A percentile compares a stretch with the other conserved stretches of the same genome.
phyloP scores from a whole-genome alignment of 35 echinoderm and acorn worm genomes.

The Heliocidaris erythrogramma region DNA sequence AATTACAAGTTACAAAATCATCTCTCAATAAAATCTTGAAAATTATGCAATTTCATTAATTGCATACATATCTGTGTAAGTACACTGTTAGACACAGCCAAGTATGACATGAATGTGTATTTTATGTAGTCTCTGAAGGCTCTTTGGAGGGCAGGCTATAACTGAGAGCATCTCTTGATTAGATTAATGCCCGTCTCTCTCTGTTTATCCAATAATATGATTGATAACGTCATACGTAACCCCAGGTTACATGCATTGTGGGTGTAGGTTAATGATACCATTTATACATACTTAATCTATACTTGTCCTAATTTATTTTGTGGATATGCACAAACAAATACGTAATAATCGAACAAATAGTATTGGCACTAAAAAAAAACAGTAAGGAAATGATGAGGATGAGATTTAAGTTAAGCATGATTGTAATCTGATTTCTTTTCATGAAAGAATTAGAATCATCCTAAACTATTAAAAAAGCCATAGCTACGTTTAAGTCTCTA shows the following conservation, averaged over 20 bases:
- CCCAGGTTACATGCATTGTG: background rate
- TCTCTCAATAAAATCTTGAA: too few relatives aligned
- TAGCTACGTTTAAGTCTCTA: too few relatives aligned
- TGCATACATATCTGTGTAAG: too few relatives aligned
- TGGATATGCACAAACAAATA: too few relatives aligned
- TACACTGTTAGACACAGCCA: too few relatives aligned
- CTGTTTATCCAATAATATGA: background rate
- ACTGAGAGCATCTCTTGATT: background rate
- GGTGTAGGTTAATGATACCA: too few relatives aligned
- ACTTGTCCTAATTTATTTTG: too few relatives aligned
- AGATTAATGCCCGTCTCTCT: background rate
- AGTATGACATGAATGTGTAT: too few relatives aligned
- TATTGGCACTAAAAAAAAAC: background rate
- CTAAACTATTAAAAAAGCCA: background rate
- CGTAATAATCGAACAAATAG: too few relatives aligned
- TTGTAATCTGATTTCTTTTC: background rate
- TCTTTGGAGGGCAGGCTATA: background rate
- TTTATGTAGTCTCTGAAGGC: background rate
- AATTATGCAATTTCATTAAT: too few relatives aligned
- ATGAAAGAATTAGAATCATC: background rate
- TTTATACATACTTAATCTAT: too few relatives aligned
- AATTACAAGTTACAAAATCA: too few relatives aligned
- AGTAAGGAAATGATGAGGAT: background rate
- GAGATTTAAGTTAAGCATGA: background rate
- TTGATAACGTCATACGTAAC: background rate